Conservation (phyloP, 1,140 invertebrate genomes). For the Chironomus striatipennis region DNA sequence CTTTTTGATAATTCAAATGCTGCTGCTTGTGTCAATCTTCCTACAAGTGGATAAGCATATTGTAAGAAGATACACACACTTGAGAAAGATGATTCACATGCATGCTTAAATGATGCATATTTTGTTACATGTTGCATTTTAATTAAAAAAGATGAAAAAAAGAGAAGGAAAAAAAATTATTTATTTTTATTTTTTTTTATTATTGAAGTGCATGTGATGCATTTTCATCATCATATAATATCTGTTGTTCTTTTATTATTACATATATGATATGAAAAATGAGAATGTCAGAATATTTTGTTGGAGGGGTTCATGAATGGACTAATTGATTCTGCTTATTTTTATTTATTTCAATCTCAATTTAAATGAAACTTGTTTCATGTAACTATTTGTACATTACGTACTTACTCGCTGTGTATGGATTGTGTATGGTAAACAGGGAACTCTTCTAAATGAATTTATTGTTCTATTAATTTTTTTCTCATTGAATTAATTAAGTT, state of each 20-base stretch:
- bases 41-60: no score
- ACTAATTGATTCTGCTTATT: background rate
- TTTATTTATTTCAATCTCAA: background rate
- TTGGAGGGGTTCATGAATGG: background rate
- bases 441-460: no score
- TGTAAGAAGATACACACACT: no score
- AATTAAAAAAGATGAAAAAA: conserved; percentile 11
- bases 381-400: background rate
- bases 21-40: no score
- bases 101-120: background rate
- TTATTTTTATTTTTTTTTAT: background rate
- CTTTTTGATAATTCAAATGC: no score
- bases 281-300: background rate
- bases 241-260: background rate
- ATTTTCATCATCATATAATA: background rate
- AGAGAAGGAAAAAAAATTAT: background rate
- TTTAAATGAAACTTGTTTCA: background rate
- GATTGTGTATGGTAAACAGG: no score
- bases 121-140: conserved; percentile 9
- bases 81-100: no score
- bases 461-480: no score
- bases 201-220: background rate
- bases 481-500: no score
- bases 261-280: background rate
- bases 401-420: no score